Evolutionary conservation across 1,140 invertebrate genomes (phyloP).

Genomic region (Drosophila mojavensis): DNA sequence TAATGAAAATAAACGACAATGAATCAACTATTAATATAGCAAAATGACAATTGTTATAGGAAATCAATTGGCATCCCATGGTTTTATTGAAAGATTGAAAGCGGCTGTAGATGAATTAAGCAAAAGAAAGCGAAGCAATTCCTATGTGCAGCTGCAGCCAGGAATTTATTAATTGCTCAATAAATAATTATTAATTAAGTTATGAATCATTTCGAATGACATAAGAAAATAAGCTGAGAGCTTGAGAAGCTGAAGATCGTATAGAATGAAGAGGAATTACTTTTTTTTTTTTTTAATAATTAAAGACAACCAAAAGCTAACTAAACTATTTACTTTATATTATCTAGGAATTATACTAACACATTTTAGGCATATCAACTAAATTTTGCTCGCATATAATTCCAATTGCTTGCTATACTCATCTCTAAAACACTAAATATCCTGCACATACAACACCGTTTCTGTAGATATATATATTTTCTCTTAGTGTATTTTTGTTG

Average conservation of each 20-base stretch:
- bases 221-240: background rate
- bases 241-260: no score
- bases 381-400: background rate
- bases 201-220: no score
- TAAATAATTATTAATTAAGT: no score
- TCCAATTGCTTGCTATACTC: conserved; percentile 35
- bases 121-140: background rate
- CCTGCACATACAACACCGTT: background rate
- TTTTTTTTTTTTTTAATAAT: no score
- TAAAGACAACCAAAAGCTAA: background rate
- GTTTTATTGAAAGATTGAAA: conserved; percentile 5
- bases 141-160: no score
- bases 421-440: background rate
- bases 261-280: background rate
- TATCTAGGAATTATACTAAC: background rate
- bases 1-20: conserved; percentile 6
- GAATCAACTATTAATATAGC: conserved; percentile 6
- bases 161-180: no score
- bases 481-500: conserved; percentile 7
- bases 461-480: background rate
- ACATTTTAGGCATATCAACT: background rate
- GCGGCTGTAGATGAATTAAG: background rate
- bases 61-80: conserved; percentile 16
- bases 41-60: conserved; percentile 2
- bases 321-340: background rate